Percentiles rank a stretch among this genome's conserved stretches.
These are phyloP conservation scores for Promerops cafer DNA, from an alignment of 2,113 vertebrate species.

Conservation along the genomic window DNA sequence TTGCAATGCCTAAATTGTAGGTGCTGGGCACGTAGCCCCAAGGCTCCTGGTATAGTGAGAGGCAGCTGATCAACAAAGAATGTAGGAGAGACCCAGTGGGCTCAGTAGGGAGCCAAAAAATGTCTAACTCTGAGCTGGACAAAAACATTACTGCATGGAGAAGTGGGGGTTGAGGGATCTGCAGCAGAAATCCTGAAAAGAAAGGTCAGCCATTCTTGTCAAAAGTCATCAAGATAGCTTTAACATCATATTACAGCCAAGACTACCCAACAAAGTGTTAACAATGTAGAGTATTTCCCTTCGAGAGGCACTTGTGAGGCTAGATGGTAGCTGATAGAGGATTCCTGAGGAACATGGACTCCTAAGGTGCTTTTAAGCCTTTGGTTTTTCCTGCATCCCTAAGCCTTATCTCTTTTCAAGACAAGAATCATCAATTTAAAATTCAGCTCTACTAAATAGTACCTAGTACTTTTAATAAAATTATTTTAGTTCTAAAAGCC, in stretches of 20 bases:
- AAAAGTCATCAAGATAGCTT: not conserved
- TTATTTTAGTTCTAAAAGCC: not conserved
- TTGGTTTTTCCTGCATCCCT: not conserved
- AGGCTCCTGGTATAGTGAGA: conserved; percentile 3
- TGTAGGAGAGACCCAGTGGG: not conserved
- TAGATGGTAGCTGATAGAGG: not conserved
- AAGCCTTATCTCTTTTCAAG: not conserved
- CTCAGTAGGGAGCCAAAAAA: not conserved
- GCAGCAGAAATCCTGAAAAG: not conserved
- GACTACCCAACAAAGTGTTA: not conserved
- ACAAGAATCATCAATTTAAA: not conserved
- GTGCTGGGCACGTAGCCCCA: conserved; percentile 47
- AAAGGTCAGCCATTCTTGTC: not conserved
- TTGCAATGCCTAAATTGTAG: conserved; percentile 49
- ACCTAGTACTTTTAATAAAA: not conserved
- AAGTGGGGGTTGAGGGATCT: not conserved
- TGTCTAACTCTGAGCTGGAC: not conserved
- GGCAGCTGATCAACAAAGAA: not conserved
- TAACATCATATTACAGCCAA: not conserved
- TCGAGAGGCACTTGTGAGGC: not conserved
- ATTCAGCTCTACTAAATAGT: not conserved
- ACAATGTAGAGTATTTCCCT: not conserved
- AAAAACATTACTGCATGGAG: not conserved
- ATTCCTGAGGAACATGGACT: not conserved
- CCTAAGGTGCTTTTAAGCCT: not conserved